Evolutionary conservation across 2,113 vertebrate genomes (phyloP).

Genomic region (Candoia aspera): DNA sequence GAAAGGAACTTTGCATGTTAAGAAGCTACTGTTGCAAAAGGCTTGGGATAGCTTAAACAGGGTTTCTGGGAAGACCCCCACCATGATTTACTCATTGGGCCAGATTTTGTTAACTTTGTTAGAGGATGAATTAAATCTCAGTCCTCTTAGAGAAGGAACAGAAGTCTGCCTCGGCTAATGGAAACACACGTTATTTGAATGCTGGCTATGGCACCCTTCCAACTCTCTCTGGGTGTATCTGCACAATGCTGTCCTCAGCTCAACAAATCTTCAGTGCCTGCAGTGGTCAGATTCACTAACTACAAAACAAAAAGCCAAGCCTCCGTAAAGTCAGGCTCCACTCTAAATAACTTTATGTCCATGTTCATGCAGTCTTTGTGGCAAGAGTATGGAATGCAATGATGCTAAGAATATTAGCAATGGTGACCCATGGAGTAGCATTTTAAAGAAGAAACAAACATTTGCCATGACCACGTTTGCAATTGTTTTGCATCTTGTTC

Average conservation of each 20-base stretch:
- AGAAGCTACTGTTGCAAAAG: conserved; percentile 11
- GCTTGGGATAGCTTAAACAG: not conserved
- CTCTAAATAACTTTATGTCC: not conserved
- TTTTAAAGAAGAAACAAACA: not conserved
- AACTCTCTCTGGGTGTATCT: not conserved
- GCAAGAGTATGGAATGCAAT: not conserved
- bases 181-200: not conserved
- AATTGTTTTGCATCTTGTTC: too few relatives aligned
- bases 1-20: conserved; percentile 16
- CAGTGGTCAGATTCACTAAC: not conserved
- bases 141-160: not conserved
- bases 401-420: too few relatives aligned
- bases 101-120: not conserved
- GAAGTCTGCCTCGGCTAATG: not conserved
- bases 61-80: not conserved
- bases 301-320: not conserved
- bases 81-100: not conserved
- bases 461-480: not conserved
- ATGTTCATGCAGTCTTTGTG: not conserved
- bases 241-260: not conserved
- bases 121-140: not conserved
- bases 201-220: not conserved
- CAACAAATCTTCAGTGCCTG: not conserved
- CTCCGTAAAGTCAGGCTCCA: not conserved
- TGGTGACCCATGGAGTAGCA: too few relatives aligned